Evolutionary conservation across 1,140 invertebrate species (phyloP), one percentile per base, ranked within the genome.

Genomic region (Lasioglossum albipes): DNA sequence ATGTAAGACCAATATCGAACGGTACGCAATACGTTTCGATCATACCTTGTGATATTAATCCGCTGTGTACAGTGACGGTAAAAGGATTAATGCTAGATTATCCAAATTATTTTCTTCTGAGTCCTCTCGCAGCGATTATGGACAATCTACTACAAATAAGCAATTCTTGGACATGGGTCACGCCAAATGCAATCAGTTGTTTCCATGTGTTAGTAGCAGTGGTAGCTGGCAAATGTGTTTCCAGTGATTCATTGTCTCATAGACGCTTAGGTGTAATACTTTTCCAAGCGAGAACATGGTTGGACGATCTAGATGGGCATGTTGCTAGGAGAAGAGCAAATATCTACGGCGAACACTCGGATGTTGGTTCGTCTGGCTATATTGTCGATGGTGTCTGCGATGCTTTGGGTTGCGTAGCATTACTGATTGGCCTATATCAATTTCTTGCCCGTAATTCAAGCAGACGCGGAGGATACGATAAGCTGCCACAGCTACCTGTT

Each of bases 251-350:
- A 83, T 90, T 97, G 41, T 93, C 94, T 6, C 95, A 95, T 54
- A 91, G 97, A 54, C 93, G 96, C 20, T 71, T 97, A 0, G 96
- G 95, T 1, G 95, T 97, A 2, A 89, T 96, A 7, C 87, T 97
- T 7, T 97, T 97, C 89, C 95, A 97, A 92, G 90, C 97, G 10
- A 93, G 97, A 74, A 96, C 96, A 76, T 97, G 96, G 91, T 84
- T 97, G 41, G 97, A 97, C 87, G 96, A 97, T 88, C 88, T 97
- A 69, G 97, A 97, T 88, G 97, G 97, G 0, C 95, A 96, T 87
- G 96, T 97, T 10, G 96, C 96, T 2, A 94, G 97, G 75, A 94
- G 94, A 27, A 94, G 95, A 62, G 96, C 95, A 85, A 94, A 96
- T 88, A 95, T 96, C 6, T 94, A 94, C 61, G 96, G 96, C 0